Base-by-base conservation (phyloP, 2,797 vertebrate species). In the Poliocrania exsul region DNA sequence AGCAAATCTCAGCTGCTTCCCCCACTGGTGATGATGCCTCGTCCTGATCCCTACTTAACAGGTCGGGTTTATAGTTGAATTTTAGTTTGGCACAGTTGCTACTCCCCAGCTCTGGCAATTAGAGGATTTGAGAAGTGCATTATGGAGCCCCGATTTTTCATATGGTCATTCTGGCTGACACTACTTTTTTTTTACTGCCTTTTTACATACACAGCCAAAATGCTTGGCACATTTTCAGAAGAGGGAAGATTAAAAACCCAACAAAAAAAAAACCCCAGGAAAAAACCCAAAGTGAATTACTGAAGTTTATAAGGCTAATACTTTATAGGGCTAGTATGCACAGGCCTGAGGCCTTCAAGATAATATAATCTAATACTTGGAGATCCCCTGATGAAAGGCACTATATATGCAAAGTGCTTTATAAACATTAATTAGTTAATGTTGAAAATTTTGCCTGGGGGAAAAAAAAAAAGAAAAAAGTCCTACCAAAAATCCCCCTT, bases 341-440 rank as follows among this genome's bases (percentile, higher is more conserved):
- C 83, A 92, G 92, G 96, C 96, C 96, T 96, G 81, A 56, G 96
- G 96, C 96, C 94, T 96, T 95, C 83, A 77, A 96, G 95, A 96
- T 97, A 96, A 96, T 96, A 97, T 96, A 96, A 94, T 96, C 95
- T 96, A 96, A 92, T 96, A 91, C 94, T 95, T 10, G 94, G 96
- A 96, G 96, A 96, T 97, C 92, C 96, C 96, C 96, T 97, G 96
- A 97, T 97, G 96, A 97, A 97, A 97, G 96, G 94, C 94, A 97
- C 96, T 97, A 96, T 97, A 94, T 97, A 97, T 97, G 97, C 96
- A 97, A 97, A 97, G 89, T 94, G 93, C 92, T 97, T 96, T 95
- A 96, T 97, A 97, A 97, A 97, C 95, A 97, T 97, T 97, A 95
- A 97, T 97, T 97, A 97, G 94, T 94, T 97, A 96, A 96, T 96